Conservation (phyloP, 2,888 invertebrate genomes). For the Syritta pipiens region DNA sequence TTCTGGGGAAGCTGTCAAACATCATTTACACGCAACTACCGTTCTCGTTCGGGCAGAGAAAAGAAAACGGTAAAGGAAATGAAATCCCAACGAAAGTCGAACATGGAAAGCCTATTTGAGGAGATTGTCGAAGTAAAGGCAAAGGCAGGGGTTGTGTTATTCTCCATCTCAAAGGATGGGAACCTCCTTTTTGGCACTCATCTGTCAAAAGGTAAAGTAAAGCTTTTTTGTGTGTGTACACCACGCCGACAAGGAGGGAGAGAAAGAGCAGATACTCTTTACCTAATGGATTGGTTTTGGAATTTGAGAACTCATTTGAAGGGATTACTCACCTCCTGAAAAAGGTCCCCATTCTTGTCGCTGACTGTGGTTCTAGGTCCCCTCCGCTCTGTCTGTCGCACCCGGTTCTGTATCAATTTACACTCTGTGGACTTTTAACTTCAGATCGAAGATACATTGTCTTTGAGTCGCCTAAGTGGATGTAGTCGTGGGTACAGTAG, state of each 20-base stretch:
- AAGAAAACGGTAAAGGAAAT: background rate
- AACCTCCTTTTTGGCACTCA: background rate
- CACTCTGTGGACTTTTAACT: constrained; percentile 9
- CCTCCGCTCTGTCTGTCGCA: too few species aligned
- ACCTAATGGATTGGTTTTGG: constrained; percentile 43
- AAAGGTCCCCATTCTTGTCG: too few species aligned
- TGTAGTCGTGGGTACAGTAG: too few species aligned
- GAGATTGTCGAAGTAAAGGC: constrained; percentile 14
- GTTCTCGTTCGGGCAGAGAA: background rate
- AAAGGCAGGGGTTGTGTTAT: too few species aligned
- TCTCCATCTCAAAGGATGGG: background rate
- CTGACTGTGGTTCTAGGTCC: background rate
- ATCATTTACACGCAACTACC: constrained; percentile 8
- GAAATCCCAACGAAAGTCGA: constrained; percentile 6
- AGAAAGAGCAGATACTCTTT: background rate
- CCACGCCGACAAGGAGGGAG: background rate
- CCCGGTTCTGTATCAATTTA: constrained; percentile 3
- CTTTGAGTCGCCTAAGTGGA: background rate
- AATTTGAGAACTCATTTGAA: background rate
- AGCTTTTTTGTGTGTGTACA: background rate
- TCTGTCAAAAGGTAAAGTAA: background rate
- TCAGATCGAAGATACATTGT: background rate
- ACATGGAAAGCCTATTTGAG: constrained; percentile 27
- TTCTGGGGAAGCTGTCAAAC: constrained; percentile 30
- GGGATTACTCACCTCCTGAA: constrained; percentile 12